phyloP scores from a whole-genome alignment of 2,888 invertebrate genomes.

The Spodoptera exigua region DNA sequence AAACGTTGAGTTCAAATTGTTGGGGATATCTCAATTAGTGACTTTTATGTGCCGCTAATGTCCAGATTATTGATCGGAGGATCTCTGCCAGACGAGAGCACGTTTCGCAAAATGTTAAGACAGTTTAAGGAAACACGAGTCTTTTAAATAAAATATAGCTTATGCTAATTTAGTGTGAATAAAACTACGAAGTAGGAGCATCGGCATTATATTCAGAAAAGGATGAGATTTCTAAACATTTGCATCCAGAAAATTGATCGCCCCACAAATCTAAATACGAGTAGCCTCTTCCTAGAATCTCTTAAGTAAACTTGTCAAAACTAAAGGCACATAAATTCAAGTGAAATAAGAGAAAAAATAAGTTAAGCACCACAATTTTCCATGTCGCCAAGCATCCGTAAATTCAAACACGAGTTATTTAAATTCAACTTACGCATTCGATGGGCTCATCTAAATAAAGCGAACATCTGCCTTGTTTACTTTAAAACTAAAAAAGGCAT shows the following conservation, averaged over 20 bases:
- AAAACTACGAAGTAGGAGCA: neutral
- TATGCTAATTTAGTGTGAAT: neutral
- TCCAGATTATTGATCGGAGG: constrained; percentile 55
- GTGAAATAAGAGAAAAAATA: constrained; percentile 46
- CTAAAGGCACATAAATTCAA: constrained; percentile 53
- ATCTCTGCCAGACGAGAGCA: constrained; percentile 15
- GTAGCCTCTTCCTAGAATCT: constrained; percentile 46
- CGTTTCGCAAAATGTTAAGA: constrained; percentile 12
- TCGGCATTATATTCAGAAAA: neutral
- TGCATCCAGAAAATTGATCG: constrained; percentile 12
- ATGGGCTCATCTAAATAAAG: constrained; percentile 84
- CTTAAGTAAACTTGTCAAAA: constrained; percentile 56
- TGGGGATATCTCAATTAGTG: constrained; percentile 79
- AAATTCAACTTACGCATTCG: constrained; percentile 76
- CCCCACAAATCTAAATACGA: constrained; percentile 36
- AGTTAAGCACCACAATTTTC: constrained; percentile 48
- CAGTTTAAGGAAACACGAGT: neutral
- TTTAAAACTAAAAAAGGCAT: constrained; percentile 76
- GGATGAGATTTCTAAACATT: constrained; percentile 10
- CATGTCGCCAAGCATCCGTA: constrained; percentile 59
- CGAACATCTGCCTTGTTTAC: constrained; percentile 81
- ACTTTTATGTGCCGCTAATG: constrained; percentile 74
- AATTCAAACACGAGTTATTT: constrained; percentile 77
- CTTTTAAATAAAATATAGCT: neutral
- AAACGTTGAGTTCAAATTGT: constrained; percentile 74